Conservation (phyloP, 2,113 vertebrate genomes). For the Gambusia affinis region DNA sequence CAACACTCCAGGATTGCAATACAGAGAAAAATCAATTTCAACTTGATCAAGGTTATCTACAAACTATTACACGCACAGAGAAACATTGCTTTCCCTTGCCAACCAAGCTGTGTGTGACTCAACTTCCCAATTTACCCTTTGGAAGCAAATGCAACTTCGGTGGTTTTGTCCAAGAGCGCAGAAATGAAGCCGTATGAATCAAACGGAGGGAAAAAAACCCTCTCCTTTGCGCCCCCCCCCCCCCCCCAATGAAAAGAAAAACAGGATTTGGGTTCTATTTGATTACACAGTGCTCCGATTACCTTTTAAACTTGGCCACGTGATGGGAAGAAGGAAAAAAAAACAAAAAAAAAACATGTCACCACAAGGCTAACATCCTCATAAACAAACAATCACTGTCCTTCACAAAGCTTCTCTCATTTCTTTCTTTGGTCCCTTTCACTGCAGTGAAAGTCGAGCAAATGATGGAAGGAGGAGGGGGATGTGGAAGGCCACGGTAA, state of each 20-base stretch:
- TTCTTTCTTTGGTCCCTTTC: constrained; percentile 50
- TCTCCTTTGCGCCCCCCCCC: constrained; percentile 30
- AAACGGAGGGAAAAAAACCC: constrained; percentile 21
- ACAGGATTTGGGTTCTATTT: constrained; percentile 54
- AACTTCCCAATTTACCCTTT: constrained; percentile 7
- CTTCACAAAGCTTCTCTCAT: constrained; percentile 63
- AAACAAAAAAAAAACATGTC: constrained; percentile 45
- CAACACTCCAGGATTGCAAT: not conserved
- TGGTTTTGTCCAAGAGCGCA: constrained; percentile 25
- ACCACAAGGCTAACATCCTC: constrained; percentile 64
- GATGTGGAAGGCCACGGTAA: constrained; percentile 25
- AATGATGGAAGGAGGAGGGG: constrained; percentile 34
- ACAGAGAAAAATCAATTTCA: not conserved
- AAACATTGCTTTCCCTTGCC: constrained; percentile 4
- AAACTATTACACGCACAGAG: not conserved
- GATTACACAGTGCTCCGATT: constrained; percentile 44
- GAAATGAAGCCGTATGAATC: constrained; percentile 34
- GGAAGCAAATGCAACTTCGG: constrained; percentile 21
- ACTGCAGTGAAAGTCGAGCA: constrained; percentile 36
- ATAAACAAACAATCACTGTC: constrained; percentile 73
- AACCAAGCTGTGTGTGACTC: constrained; percentile 11
- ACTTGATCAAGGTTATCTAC: not conserved
- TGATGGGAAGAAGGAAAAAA: constrained; percentile 28
- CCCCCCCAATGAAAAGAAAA: constrained; percentile 15
- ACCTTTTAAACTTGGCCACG: constrained; percentile 56